Evolutionary conservation across 2,888 invertebrate species (phyloP).

Genomic region (Drosophila helvetica): DNA sequence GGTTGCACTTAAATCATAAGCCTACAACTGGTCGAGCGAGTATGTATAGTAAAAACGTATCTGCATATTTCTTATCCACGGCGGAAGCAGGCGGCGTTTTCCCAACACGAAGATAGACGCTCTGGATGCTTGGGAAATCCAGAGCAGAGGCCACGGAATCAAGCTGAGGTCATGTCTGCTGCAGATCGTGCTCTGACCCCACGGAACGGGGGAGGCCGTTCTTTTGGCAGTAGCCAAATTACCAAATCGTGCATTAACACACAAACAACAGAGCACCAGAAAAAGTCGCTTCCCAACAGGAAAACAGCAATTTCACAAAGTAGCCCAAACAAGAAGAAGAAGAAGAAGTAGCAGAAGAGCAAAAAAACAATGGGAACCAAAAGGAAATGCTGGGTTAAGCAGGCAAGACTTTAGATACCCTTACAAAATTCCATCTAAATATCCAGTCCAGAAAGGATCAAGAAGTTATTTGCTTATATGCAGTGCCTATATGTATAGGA

Average conservation of each 20-base stretch:
- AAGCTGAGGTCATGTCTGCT: conserved; percentile 28
- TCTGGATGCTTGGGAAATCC: conserved; percentile 44
- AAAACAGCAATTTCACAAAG: conserved; percentile 67
- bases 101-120: conserved; percentile 28
- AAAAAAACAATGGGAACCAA: conserved; percentile 1
- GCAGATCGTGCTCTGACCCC: conserved; percentile 42
- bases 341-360: conserved; percentile 20
- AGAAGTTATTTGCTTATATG: not conserved
- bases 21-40: conserved; percentile 45
- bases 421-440: not conserved
- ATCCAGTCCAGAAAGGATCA: not conserved
- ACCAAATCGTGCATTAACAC: conserved; percentile 66
- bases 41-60: conserved; percentile 9
- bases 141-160: conserved; percentile 31
- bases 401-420: not conserved
- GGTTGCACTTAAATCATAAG: conserved; percentile 50
- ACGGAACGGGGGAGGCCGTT: conserved; percentile 21
- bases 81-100: conserved; percentile 33
- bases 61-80: conserved; percentile 12
- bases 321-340: not conserved
- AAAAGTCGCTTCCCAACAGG: conserved; percentile 44
- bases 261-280: conserved; percentile 22
- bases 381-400: not conserved
- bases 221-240: conserved; percentile 69
- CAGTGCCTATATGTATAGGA: not conserved